A percentile compares a stretch with the other conserved stretches of the same genome.
Conservation (phyloP, 1,140 invertebrate species). For the Heliothis subflexa region DNA sequence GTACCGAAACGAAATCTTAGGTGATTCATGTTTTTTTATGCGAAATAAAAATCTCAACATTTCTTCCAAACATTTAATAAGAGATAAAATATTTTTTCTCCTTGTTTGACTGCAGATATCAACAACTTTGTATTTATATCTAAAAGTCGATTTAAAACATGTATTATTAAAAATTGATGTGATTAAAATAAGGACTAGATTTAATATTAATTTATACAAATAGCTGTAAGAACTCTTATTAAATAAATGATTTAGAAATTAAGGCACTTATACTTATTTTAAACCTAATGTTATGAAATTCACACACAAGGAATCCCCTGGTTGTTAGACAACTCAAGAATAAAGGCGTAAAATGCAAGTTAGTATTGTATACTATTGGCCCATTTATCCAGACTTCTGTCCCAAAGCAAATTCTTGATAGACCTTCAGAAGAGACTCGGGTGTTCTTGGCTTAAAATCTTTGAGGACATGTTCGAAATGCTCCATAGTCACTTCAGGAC, state of each 20-base stretch:
- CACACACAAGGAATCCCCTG: background rate
- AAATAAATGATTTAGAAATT: constrained; percentile 42
- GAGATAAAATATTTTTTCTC: background rate
- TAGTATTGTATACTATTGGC: background rate
- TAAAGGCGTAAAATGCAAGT: background rate
- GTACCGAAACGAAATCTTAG: background rate
- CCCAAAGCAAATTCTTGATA: constrained; percentile 78
- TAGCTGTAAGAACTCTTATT: constrained; percentile 57
- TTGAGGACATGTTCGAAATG: constrained; percentile 75
- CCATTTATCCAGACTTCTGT: constrained; percentile 59
- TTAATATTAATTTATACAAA: constrained; percentile 60
- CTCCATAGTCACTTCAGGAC: constrained; percentile 71
- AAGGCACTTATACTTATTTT: constrained; percentile 33
- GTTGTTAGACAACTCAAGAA: background rate
- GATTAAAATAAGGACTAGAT: constrained; percentile 60
- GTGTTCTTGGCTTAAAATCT: constrained; percentile 76
- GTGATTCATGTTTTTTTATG: background rate
- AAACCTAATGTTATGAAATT: constrained; percentile 3
- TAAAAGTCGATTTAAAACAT: constrained; percentile 20
- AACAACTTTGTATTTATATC: constrained; percentile 29
- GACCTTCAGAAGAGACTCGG: constrained; percentile 68
- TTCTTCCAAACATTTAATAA: constrained; percentile 16
- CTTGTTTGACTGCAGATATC: background rate
- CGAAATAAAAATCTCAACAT: background rate
- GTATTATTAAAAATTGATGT: constrained; percentile 48